These are phyloP conservation scores for Ophiothrix spiculata DNA, from an alignment of 35 echinoderm and acorn worm species.

Conservation along the genomic window DNA sequence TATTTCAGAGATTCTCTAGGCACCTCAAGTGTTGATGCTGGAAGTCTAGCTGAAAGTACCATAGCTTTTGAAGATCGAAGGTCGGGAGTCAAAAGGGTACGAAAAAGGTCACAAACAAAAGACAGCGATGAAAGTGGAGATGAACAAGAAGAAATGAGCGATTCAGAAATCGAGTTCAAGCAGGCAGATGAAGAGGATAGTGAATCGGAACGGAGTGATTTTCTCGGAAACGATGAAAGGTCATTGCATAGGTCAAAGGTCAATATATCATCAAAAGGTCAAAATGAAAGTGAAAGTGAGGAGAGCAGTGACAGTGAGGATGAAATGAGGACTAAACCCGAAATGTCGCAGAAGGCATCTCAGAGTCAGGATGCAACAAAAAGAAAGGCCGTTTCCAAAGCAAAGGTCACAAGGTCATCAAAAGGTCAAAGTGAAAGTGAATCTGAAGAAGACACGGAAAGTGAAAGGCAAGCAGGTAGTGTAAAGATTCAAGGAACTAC, in stretches of 20 bases:
- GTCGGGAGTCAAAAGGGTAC: constrained; percentile 12
- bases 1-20: too few species aligned
- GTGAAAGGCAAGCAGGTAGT: not conserved
- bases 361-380: too few species aligned
- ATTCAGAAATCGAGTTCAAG: constrained; percentile 10
- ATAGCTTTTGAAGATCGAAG: not conserved
- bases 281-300: not conserved
- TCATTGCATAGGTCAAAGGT: not conserved
- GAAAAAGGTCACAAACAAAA: not conserved
- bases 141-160: constrained; percentile 14
- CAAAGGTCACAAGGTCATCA: not conserved
- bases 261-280: not conserved
- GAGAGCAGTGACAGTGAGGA: constrained; percentile 11
- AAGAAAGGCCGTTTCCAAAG: not conserved
- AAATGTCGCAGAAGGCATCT: too few species aligned
- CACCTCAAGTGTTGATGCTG: not conserved
- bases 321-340: too few species aligned
- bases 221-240: not conserved
- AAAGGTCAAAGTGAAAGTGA: not conserved
- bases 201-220: not conserved
- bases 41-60: not conserved
- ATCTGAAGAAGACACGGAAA: not conserved
- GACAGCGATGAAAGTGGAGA: constrained; percentile 23
- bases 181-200: not conserved
- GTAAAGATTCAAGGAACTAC: too few species aligned